These are phyloP conservation scores for Crocodylus rhombifer DNA, from an alignment of 2,797 vertebrate genomes.

Conservation along the genomic window DNA sequence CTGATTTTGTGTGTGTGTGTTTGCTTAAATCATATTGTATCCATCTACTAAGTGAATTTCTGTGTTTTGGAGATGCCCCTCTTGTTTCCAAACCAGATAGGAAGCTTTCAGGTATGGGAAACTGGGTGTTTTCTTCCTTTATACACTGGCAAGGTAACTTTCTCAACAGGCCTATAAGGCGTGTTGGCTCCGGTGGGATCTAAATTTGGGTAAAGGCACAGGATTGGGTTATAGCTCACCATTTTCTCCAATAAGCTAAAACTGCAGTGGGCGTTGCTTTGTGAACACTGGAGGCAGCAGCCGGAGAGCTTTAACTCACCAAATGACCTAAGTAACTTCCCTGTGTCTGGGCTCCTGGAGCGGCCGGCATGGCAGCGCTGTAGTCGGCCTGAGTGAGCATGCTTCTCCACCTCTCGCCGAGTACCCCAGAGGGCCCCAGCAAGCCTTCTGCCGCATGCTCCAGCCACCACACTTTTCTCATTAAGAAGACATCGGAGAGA, in stretches of 20 bases:
- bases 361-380: background rate
- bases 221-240: conserved; percentile 76
- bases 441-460: conserved; percentile 51
- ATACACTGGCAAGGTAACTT: conserved; percentile 27
- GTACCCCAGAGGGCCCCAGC: conserved; percentile 47
- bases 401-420: conserved; percentile 39
- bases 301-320: conserved; percentile 63
- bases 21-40: background rate
- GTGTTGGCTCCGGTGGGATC: conserved; percentile 69
- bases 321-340: conserved; percentile 72
- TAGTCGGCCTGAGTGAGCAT: conserved; percentile 55
- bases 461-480: conserved; percentile 81
- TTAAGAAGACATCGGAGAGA: conserved; percentile 79
- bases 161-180: conserved; percentile 71
- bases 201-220: conserved; percentile 72
- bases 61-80: background rate
- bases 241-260: conserved; percentile 84
- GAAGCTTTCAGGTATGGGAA: background rate
- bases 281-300: conserved; percentile 66
- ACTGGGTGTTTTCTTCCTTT: background rate
- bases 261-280: conserved; percentile 78
- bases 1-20: background rate
- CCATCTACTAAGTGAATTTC: background rate
- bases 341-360: background rate
- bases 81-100: background rate